phyloP scores from a whole-genome alignment of 1,140 invertebrate genomes.

The Nasonia longicornis region DNA sequence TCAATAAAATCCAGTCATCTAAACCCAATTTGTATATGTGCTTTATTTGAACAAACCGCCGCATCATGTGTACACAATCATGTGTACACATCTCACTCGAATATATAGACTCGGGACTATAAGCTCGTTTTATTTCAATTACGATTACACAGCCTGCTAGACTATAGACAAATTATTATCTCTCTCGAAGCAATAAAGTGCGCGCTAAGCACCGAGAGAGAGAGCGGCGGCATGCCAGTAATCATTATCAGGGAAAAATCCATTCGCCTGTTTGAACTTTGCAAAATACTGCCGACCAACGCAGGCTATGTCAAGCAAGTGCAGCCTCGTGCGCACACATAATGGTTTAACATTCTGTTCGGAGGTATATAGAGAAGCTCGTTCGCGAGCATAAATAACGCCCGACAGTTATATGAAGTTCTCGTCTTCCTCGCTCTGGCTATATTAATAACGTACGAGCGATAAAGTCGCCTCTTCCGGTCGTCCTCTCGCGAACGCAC shows the following conservation, averaged over 20 bases:
- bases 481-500: constrained; percentile 2
- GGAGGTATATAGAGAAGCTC: neutral
- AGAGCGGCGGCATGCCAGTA: constrained; percentile 17
- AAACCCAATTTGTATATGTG: neutral
- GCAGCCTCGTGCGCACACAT: constrained; percentile 15
- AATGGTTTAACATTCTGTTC: constrained; percentile 41
- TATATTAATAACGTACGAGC: constrained; percentile 45
- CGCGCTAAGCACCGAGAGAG: neutral
- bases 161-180: constrained; percentile 24
- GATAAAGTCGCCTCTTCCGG: constrained; percentile 43
- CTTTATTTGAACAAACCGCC: neutral
- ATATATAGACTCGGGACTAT: neutral
- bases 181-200: constrained; percentile 10
- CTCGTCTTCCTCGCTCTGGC: constrained; percentile 42
- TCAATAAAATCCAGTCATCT: neutral
- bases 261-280: constrained; percentile 15
- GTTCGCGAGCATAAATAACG: constrained; percentile 37
- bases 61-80: no score
- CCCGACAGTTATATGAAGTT: constrained; percentile 45
- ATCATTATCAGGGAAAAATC: constrained; percentile 34
- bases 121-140: neutral
- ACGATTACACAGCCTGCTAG: neutral
- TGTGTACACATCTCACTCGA: no score
- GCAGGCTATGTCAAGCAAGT: constrained; percentile 12
- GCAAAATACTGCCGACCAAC: constrained; percentile 38